Evolutionary conservation across 2,113 vertebrate genomes (phyloP), one percentile per base, ranked within the genome.

Genomic region (Siphamia tubifer): DNA sequence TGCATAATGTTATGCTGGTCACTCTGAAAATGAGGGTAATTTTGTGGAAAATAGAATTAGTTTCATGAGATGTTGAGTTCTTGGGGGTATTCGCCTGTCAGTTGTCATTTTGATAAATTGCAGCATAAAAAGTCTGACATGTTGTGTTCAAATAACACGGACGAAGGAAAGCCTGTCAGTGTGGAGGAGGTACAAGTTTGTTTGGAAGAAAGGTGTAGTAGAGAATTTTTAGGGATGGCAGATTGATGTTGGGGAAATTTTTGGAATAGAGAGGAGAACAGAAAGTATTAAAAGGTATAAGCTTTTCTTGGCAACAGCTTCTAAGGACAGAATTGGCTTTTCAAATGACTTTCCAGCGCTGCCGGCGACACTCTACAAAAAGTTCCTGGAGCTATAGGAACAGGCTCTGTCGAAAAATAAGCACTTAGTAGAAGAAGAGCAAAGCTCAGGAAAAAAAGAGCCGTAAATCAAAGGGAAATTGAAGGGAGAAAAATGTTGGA

Each of bases 381-480:
- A 90, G 76, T 90, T 90, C 90, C 83, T 58, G 68, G 79, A 91
- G 85, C 87, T 83, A 83, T 83, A 82, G 84, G 79, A 88, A 88
- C 57, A 55, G 74, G 73, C 77, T 69, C 81, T 84, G 84, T 86
- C 61, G 77, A 86, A 77, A 87, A 90, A 84, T 78, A 87, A 83
- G 76, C 75, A 90, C 79, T 86, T 87, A 87, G 69, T 47, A 56
- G 58, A 76, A 76, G 81, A 82, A 75, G 81, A 81, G 83, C 75
- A 73, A 86, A 83, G 83, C 83, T 75, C 32, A 36, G 67, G 53
- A 60, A 49, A 80, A 30, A 77, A 68, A 45, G 55, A 61, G 73
- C 58, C 66, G 75, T 83, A 88, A 90, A 92, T 90, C 87, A 91
- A 90, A 91, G 87, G 73, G 69, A 91, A 91, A 89, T 83, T 86